Conservation (phyloP, 2,113 vertebrate species). For the Saccopteryx leptura region DNA sequence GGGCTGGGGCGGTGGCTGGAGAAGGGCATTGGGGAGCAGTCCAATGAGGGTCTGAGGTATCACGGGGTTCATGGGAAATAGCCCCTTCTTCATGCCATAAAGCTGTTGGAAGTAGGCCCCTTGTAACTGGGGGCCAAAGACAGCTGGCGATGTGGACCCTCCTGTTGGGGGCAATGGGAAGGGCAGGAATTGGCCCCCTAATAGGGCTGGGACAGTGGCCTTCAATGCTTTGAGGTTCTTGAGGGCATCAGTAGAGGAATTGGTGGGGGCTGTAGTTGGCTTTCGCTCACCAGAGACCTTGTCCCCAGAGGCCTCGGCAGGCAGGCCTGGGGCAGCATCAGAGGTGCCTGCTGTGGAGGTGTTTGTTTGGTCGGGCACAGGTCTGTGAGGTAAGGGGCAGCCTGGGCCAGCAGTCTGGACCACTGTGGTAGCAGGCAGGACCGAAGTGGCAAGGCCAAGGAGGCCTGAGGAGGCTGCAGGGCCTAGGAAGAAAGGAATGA, state of each 20-base stretch:
- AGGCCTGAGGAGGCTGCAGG: constrained; percentile 84
- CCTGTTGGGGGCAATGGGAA: constrained; percentile 84
- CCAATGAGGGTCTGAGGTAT: constrained; percentile 89
- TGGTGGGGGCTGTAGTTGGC: constrained; percentile 69
- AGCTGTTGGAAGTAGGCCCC: constrained; percentile 89
- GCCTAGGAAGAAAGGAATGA: constrained; percentile 65
- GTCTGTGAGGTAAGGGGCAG: constrained; percentile 84
- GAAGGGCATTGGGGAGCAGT: constrained; percentile 86
- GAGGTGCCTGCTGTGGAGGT: constrained; percentile 55
- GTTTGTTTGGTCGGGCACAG: constrained; percentile 69
- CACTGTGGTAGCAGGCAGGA: constrained; percentile 81
- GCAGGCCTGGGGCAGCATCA: constrained; percentile 65
- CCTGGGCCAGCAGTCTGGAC: constrained; percentile 79
- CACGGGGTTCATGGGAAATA: constrained; percentile 88
- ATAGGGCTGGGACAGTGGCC: constrained; percentile 84
- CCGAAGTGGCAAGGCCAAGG: constrained; percentile 81
- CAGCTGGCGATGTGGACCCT: constrained; percentile 79
- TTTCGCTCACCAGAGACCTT: constrained; percentile 77
- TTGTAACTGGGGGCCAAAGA: constrained; percentile 87
- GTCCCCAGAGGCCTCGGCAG: constrained; percentile 72
- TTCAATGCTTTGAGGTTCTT: constrained; percentile 87
- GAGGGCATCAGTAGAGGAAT: constrained; percentile 81
- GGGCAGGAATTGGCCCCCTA: constrained; percentile 87
- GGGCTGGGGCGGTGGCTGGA: constrained; percentile 81
- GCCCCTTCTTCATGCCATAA: constrained; percentile 88